Conservation (phyloP, 2,888 invertebrate species). For the Pardosa pseudoannulata region DNA sequence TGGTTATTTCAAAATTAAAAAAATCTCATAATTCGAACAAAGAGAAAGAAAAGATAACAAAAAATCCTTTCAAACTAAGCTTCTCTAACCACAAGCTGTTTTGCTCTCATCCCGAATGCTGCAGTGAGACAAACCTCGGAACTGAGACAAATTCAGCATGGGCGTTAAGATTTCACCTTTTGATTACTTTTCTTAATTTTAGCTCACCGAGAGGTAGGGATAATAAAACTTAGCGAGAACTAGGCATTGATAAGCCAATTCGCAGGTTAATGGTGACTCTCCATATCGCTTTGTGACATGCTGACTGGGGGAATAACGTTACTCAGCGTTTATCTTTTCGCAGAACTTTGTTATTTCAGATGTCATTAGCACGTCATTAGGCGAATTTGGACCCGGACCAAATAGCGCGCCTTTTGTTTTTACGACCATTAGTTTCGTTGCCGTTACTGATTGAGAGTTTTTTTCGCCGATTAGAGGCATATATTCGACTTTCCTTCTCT, state of each 20-base stretch:
- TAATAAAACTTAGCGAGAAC: background rate
- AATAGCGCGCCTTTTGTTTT: conserved; percentile 28
- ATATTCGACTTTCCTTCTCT: background rate
- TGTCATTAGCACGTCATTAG: conserved; percentile 70
- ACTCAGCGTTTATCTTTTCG: conserved; percentile 14
- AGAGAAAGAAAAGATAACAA: no score
- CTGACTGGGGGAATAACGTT: conserved; percentile 9
- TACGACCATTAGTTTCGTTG: conserved; percentile 49
- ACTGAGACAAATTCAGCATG: background rate
- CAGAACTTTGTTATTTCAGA: conserved; percentile 57
- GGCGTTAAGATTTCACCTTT: background rate
- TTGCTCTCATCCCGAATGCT: no score
- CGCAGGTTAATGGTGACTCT: conserved; percentile 15
- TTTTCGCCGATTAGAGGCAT: conserved; percentile 2
- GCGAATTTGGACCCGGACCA: conserved; percentile 56
- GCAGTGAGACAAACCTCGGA: no score
- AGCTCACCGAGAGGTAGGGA: background rate
- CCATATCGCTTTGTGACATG: conserved; percentile 12
- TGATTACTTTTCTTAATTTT: background rate
- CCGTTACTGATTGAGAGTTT: conserved; percentile 31
- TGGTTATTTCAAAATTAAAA: no score
- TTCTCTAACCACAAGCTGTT: no score
- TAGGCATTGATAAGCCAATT: conserved; percentile 10
- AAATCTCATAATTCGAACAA: no score
- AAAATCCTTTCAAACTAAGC: no score